Conservation (phyloP, 2,113 vertebrate genomes). For the Pteropus alecto region DNA sequence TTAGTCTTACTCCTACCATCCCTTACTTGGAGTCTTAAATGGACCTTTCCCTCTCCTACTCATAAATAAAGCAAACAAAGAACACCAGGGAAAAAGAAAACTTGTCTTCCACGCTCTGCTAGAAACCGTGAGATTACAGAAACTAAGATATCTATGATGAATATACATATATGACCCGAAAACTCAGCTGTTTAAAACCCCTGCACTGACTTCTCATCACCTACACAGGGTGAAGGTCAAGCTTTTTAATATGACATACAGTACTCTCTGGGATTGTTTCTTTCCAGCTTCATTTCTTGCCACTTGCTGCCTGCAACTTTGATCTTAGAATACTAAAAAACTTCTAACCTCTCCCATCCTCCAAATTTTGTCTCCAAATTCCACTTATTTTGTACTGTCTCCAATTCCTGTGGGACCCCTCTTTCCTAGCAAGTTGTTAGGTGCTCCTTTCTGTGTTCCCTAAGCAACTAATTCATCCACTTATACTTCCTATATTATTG, state of each 20-base stretch:
- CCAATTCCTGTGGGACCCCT: background rate
- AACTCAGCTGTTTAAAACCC: background rate
- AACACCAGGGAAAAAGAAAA: background rate
- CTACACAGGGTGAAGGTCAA: background rate
- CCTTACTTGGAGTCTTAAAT: background rate
- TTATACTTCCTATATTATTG: background rate
- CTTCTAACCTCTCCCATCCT: background rate
- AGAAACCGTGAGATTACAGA: background rate
- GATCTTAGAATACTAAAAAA: background rate
- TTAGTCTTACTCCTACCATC: background rate
- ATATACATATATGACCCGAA: background rate
- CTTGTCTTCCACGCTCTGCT: background rate
- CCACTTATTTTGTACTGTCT: background rate
- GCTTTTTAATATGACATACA: background rate
- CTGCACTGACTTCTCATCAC: background rate
- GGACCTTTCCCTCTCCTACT: background rate
- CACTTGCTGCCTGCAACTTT: background rate
- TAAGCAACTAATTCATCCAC: background rate
- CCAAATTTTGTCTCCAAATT: background rate
- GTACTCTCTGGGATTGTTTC: background rate
- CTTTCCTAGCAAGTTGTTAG: background rate
- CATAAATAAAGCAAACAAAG: background rate
- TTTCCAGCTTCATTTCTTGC: conserved; percentile 25
- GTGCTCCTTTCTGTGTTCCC: background rate
- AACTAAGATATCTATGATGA: background rate